Conservation (phyloP, 2,113 vertebrate species). For the Neopipo cinnamomea region DNA sequence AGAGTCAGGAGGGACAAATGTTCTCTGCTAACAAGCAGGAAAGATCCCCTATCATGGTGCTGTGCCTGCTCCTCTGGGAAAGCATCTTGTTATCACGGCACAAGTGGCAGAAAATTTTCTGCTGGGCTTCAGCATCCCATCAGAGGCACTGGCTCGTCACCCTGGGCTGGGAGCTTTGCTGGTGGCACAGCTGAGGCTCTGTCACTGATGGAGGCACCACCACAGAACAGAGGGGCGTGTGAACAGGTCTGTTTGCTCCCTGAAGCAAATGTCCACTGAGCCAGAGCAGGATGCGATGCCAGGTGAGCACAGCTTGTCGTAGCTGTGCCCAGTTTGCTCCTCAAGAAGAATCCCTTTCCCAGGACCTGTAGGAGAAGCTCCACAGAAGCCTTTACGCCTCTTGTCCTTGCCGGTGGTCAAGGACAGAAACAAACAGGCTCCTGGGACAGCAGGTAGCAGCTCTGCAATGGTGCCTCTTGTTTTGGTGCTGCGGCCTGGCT, state of each 20-base stretch:
- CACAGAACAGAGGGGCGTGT: too few species aligned
- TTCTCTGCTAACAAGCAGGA: neutral
- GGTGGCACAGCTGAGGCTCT: neutral
- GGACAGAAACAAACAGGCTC: neutral
- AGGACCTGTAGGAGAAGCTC: neutral
- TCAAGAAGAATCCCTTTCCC: neutral
- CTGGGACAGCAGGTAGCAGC: neutral
- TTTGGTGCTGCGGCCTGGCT: neutral
- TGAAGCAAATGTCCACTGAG: neutral
- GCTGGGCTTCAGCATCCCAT: neutral
- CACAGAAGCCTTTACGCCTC: neutral
- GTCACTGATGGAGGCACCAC: neutral
- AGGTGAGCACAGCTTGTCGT: neutral
- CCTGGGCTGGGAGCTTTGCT: neutral
- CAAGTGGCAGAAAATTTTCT: neutral
- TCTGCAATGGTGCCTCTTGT: neutral
- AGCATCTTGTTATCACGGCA: neutral
- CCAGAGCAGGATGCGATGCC: accelerated
- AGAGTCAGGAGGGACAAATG: neutral
- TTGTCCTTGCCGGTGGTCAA: neutral
- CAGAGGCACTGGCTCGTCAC: neutral
- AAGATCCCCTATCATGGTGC: neutral
- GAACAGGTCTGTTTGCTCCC: neutral
- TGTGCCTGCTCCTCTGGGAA: neutral
- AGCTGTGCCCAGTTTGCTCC: neutral